Conservation (phyloP, 2,113 vertebrate genomes). For the Dasyurus viverrinus region DNA sequence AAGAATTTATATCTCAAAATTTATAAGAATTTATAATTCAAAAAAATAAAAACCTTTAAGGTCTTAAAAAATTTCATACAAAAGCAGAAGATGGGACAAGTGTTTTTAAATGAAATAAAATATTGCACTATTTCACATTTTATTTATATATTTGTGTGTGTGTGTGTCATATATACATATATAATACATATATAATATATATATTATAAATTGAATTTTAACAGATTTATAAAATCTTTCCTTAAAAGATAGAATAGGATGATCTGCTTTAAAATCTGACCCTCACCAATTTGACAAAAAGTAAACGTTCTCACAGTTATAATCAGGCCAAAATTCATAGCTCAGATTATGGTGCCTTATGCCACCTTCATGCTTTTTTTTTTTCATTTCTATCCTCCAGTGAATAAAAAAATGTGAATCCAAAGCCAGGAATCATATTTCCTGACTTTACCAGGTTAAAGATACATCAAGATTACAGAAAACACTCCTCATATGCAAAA, state of each 20-base stretch:
- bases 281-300: conserved; percentile 54
- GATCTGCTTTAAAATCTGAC: conserved; percentile 54
- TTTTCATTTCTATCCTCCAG: conserved; percentile 28
- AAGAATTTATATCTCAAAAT: conserved; percentile 34
- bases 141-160: conserved; percentile 65
- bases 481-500: conserved; percentile 56
- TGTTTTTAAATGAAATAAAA: conserved; percentile 29
- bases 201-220: conserved; percentile 58
- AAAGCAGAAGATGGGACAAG: conserved; percentile 55
- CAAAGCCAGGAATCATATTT: conserved; percentile 57
- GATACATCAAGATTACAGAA: conserved; percentile 54
- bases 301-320: conserved; percentile 63
- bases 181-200: too few species aligned
- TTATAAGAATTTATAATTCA: conserved; percentile 41
- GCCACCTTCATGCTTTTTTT: conserved; percentile 55
- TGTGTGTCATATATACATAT: too few species aligned
- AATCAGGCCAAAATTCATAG: conserved; percentile 68
- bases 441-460: conserved; percentile 58
- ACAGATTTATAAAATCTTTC: conserved; percentile 65
- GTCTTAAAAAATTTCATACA: conserved; percentile 57
- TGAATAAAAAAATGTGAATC: conserved; percentile 59
- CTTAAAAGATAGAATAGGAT: conserved; percentile 55
- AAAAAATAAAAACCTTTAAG: conserved; percentile 35
- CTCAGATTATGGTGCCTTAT: conserved; percentile 63
- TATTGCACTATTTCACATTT: conserved; percentile 22